phyloP scores from a whole-genome alignment of 2,888 invertebrate genomes.

The Mesopsocus fuscifrons region DNA sequence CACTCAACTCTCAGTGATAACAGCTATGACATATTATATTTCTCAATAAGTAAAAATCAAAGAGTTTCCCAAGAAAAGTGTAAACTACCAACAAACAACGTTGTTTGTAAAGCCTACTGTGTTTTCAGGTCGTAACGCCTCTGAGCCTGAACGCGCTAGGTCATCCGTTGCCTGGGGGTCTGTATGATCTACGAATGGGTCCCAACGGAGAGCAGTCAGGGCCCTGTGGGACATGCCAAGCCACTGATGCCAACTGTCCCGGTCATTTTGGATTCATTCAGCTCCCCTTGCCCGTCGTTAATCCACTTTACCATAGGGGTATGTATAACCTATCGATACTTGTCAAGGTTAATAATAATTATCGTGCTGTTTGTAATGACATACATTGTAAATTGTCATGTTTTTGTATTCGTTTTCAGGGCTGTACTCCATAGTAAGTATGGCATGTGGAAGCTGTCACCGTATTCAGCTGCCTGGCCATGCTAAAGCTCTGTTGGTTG shows the following conservation, averaged over 20 bases:
- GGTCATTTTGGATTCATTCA: conserved; percentile 95
- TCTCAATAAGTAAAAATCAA: too few species aligned
- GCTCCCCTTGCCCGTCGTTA: conserved; percentile 69
- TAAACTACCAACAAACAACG: too few species aligned
- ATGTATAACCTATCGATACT: too few species aligned
- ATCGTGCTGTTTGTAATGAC: too few species aligned
- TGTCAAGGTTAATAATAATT: too few species aligned
- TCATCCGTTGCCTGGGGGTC: conserved; percentile 64
- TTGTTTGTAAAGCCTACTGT: too few species aligned
- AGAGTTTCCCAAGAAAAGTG: too few species aligned
- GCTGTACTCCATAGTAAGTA: conserved; percentile 43
- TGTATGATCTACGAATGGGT: conserved; percentile 78
- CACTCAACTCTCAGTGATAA: too few species aligned
- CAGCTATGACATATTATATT: too few species aligned
- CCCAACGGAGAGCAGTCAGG: conserved; percentile 42
- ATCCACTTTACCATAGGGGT: conserved; percentile 70
- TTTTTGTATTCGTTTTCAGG: too few species aligned
- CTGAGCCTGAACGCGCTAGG: conserved; percentile 64
- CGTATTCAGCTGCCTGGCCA: conserved; percentile 44
- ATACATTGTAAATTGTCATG: too few species aligned
- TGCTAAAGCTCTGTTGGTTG: conserved; percentile 35
- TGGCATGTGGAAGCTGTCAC: conserved; percentile 51
- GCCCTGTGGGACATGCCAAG: conserved; percentile 62
- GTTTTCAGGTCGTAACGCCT: too few species aligned
- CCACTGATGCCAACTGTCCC: conserved; percentile 45